Evolutionary conservation across 1,140 invertebrate species (phyloP).

Genomic region (Drosophila orena): DNA sequence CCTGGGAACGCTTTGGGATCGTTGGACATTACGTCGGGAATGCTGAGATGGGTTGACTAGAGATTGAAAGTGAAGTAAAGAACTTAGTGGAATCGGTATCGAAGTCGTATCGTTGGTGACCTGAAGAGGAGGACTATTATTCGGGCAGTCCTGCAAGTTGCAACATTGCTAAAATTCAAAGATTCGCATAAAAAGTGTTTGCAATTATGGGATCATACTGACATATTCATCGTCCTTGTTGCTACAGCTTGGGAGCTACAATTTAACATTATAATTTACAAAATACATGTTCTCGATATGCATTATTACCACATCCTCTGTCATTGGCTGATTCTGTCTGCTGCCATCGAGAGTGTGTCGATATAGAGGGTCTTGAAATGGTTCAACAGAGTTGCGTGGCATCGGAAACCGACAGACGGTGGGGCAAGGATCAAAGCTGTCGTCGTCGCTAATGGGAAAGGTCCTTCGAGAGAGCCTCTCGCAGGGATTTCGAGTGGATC

Average conservation of each 20-base stretch:
- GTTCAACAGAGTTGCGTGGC: neutral
- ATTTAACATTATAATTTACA: neutral
- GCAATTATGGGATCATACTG: neutral
- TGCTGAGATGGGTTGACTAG: neutral
- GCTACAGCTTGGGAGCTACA: neutral
- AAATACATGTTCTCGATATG: no score
- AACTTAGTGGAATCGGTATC: neutral
- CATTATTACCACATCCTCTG: neutral
- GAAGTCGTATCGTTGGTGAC: neutral
- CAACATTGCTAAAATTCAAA: conserved; percentile 1
- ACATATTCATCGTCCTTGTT: conserved; percentile 1
- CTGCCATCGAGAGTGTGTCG: neutral
- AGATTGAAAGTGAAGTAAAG: neutral
- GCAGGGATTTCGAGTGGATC: neutral
- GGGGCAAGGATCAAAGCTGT: neutral
- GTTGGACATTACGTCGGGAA: neutral
- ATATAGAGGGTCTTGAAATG: neutral
- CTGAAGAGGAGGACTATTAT: neutral
- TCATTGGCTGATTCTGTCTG: neutral
- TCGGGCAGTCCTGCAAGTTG: conserved; percentile 1
- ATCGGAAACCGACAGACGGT: neutral
- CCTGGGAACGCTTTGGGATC: conserved; percentile 21
- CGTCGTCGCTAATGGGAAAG: neutral
- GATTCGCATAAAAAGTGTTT: no score
- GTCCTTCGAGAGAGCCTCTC: rapidly evolving